Evolutionary conservation across 2,888 invertebrate genomes (phyloP).

Genomic region (Ferrisia virgata): DNA sequence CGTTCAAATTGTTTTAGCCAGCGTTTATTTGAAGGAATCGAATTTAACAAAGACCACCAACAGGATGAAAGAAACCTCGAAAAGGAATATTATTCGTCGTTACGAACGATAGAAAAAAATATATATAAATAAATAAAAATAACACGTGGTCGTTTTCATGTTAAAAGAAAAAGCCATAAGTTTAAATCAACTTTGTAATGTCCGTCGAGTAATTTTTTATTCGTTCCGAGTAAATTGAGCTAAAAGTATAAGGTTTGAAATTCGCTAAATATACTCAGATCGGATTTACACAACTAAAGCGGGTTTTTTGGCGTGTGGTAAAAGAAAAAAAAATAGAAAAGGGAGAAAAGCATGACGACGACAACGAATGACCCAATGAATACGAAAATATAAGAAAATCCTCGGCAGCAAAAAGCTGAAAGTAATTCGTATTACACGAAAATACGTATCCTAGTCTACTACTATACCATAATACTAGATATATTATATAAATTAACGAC

Average conservation of each 20-base stretch:
- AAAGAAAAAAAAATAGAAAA: not conserved
- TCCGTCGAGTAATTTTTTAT: constrained; percentile 1
- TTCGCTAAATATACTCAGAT: not conserved
- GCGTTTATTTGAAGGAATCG: not conserved
- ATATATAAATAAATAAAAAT: not conserved
- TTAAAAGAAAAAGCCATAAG: not conserved
- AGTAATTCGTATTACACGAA: not conserved
- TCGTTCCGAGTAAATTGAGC: constrained; percentile 13
- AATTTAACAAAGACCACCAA: not conserved
- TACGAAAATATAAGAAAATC: not conserved
- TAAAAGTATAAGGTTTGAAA: not conserved
- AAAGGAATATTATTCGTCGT: not conserved
- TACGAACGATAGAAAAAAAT: not conserved
- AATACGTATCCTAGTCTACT: not conserved
- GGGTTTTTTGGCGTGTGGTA: not conserved
- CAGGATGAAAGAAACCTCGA: not conserved
- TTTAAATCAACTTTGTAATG: constrained; percentile 5
- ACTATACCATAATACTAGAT: not conserved
- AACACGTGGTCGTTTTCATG: not conserved
- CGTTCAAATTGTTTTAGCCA: not conserved
- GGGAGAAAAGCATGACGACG: not conserved
- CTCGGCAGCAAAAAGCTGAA: not conserved
- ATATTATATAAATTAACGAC: constrained; percentile 17
- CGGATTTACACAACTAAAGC: not conserved
- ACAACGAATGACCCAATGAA: not conserved